Evolutionary conservation across 2,113 vertebrate species (phyloP).

Genomic region (Calyptommatus sinebrachiatus): DNA sequence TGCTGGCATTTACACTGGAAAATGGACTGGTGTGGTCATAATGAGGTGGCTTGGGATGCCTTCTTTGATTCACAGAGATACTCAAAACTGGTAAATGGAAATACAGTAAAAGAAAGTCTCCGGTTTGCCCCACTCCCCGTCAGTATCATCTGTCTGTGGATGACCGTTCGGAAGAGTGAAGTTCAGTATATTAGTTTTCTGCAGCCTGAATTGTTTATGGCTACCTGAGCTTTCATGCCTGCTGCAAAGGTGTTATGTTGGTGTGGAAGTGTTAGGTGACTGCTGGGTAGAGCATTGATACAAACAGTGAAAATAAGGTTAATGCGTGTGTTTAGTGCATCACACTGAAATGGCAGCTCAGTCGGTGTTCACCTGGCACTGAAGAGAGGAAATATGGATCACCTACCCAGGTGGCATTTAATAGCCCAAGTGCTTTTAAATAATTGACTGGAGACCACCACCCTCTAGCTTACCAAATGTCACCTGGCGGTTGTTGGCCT

Average conservation of each 20-base stretch:
- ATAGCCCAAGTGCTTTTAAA: constrained; percentile 69
- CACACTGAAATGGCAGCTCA: constrained; percentile 67
- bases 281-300: constrained; percentile 30
- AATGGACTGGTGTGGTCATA: no score
- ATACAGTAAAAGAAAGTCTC: no score
- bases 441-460: constrained; percentile 70
- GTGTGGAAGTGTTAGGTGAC: constrained; percentile 52
- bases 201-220: constrained; percentile 51
- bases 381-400: constrained; percentile 50
- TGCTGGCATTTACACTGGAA: no score
- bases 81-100: no score
- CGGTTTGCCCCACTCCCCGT: no score
- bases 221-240: constrained; percentile 46
- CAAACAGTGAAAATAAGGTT: constrained; percentile 47
- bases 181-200: constrained; percentile 9
- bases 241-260: constrained; percentile 42
- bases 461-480: constrained; percentile 74
- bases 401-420: constrained; percentile 78
- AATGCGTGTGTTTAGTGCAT: constrained; percentile 63
- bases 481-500: constrained; percentile 67
- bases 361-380: constrained; percentile 37
- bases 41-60: no score
- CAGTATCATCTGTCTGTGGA: no score
- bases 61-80: no score
- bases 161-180: no score